Evolutionary conservation across 2,797 vertebrate species (phyloP).

Genomic region (Eulemur coronatus): DNA sequence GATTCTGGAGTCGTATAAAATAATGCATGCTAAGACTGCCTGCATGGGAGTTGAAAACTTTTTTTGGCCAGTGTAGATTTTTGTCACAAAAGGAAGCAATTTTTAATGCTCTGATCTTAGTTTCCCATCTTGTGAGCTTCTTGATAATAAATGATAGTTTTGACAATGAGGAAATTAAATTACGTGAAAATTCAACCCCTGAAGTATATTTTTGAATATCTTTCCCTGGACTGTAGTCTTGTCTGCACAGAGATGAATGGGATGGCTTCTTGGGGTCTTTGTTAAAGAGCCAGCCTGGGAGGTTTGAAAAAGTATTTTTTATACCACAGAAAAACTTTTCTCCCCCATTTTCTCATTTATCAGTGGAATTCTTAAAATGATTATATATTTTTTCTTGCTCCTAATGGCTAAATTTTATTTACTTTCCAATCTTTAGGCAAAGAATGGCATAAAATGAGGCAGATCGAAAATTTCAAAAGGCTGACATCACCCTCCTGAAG

Average conservation of each 20-base stretch:
- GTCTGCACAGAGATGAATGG: conserved; percentile 24
- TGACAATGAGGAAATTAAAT: conserved; percentile 48
- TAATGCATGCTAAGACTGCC: background rate
- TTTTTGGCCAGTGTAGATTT: conserved; percentile 7
- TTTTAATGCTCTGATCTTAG: conserved; percentile 27
- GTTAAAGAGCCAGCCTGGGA: conserved; percentile 7
- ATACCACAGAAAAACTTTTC: background rate
- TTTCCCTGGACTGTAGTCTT: background rate
- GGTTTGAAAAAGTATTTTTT: background rate
- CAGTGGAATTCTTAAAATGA: conserved; percentile 27
- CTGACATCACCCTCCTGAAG: background rate
- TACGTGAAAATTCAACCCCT: background rate
- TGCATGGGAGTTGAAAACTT: background rate
- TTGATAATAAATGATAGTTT: conserved; percentile 32
- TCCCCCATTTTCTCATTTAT: background rate
- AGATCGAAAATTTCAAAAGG: background rate
- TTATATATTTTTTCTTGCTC: conserved; percentile 18
- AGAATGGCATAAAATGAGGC: background rate
- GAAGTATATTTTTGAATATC: background rate
- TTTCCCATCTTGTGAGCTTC: conserved; percentile 39
- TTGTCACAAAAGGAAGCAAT: conserved; percentile 23
- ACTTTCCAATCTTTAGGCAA: background rate
- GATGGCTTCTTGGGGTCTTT: background rate
- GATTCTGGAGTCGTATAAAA: conserved; percentile 19
- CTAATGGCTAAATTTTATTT: background rate